phyloP scores from a whole-genome alignment of 2,888 invertebrate species.

The Aspidapion aeneum region DNA sequence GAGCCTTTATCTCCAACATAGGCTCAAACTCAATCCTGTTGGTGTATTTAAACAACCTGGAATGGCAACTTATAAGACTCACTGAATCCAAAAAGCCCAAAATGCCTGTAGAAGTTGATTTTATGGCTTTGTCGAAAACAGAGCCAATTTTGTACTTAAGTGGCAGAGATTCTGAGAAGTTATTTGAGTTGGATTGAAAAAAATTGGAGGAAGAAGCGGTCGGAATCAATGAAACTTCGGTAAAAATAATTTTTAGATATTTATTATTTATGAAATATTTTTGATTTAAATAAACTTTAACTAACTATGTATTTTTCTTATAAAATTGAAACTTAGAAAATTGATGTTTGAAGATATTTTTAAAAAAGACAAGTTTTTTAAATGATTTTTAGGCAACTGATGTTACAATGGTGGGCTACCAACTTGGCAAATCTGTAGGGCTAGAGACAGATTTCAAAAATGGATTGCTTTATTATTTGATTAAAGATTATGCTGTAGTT shows the following conservation, averaged over 20 bases:
- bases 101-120: slow-evolving; percentile 35
- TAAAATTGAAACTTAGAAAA: too few species aligned
- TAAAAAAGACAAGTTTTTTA: too few species aligned
- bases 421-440: slow-evolving; percentile 47
- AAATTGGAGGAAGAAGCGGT: slow-evolving; percentile 21
- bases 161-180: slow-evolving; percentile 33
- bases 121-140: slow-evolving; percentile 41
- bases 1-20: slow-evolving; percentile 45
- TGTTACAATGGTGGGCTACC: slow-evolving; percentile 43
- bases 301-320: too few species aligned
- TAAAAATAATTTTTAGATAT: slow-evolving; percentile 11
- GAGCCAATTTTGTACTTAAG: slow-evolving; percentile 42
- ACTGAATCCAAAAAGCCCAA: slow-evolving; percentile 20
- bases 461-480: slow-evolving; percentile 49
- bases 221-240: slow-evolving; percentile 21
- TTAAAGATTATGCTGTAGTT: slow-evolving; percentile 47
- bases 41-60: slow-evolving; percentile 36
- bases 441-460: slow-evolving; percentile 45
- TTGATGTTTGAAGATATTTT: too few species aligned
- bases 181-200: slow-evolving; percentile 41
- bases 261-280: slow-evolving; percentile 1
- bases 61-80: slow-evolving; percentile 42
- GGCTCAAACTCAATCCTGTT: slow-evolving; percentile 36
- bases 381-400: slow-evolving; percentile 14
- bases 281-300: background rate